Conservation (phyloP, 2,113 vertebrate genomes). For the Apaloderma vittatum region DNA sequence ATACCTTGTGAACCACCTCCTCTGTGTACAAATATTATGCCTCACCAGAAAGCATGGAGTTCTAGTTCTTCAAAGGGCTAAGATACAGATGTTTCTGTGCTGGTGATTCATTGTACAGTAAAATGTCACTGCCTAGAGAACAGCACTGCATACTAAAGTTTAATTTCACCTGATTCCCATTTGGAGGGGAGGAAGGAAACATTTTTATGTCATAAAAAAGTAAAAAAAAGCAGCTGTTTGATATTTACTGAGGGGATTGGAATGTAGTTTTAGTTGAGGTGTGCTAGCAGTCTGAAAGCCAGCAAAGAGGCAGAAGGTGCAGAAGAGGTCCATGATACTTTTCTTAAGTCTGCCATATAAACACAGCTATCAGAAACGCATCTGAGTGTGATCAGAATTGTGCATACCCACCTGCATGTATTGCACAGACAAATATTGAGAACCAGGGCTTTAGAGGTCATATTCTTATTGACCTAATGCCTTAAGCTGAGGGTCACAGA, state of each 20-base stretch:
- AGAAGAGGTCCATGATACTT: neutral
- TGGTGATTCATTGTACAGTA: constrained; percentile 8
- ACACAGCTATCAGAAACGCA: neutral
- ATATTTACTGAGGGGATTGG: constrained; percentile 13
- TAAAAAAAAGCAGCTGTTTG: constrained; percentile 4
- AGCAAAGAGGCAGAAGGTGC: neutral
- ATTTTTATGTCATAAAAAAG: neutral
- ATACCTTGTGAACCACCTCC: neutral
- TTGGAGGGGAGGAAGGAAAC: neutral
- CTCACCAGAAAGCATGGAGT: constrained; percentile 26
- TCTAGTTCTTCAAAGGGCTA: constrained; percentile 8
- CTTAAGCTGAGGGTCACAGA: neutral
- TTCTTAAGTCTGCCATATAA: neutral
- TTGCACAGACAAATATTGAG: neutral
- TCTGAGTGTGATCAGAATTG: neutral
- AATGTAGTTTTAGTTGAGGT: neutral
- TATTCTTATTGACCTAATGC: neutral
- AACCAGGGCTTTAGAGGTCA: neutral
- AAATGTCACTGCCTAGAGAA: constrained; percentile 32
- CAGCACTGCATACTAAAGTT: neutral
- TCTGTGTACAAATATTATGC: neutral
- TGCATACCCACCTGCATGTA: neutral
- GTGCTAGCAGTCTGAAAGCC: neutral
- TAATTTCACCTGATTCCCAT: constrained; percentile 44
- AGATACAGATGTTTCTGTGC: constrained; percentile 44